A percentile compares a stretch with the other conserved stretches of the same genome.
Evolutionary conservation across 2,113 vertebrate genomes (phyloP).

Genomic region (Scopus umbretta): DNA sequence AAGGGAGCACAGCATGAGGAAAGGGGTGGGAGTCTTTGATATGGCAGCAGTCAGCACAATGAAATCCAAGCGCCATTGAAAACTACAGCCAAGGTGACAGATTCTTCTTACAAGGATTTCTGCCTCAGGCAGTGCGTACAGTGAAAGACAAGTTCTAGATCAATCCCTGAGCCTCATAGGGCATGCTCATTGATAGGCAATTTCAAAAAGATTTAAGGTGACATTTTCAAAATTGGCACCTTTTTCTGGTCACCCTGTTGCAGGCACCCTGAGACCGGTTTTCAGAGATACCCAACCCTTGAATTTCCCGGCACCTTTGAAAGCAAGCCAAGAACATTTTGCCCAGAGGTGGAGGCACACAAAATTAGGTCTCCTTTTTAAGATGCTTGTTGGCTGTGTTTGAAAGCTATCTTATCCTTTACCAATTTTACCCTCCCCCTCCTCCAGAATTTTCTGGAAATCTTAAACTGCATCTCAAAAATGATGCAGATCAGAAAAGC

Average conservation of each 20-base stretch:
- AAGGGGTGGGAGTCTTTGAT: neutral
- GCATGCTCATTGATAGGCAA: neutral
- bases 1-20: neutral
- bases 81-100: neutral
- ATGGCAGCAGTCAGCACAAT: rapidly evolving
- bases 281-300: neutral
- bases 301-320: neutral
- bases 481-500: neutral
- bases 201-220: neutral
- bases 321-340: neutral
- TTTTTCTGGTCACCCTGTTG: neutral
- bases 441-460: conserved; percentile 10
- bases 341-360: neutral
- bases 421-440: neutral
- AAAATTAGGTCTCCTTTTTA: neutral
- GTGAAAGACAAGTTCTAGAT: neutral
- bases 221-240: neutral
- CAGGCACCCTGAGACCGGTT: neutral
- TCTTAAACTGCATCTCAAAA: neutral
- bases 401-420: conserved; percentile 12
- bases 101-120: neutral
- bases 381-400: neutral
- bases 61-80: neutral
- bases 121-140: neutral
- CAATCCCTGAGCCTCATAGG: neutral